Conservation (phyloP, 2,888 invertebrate species). For the Agrochola macilenta region DNA sequence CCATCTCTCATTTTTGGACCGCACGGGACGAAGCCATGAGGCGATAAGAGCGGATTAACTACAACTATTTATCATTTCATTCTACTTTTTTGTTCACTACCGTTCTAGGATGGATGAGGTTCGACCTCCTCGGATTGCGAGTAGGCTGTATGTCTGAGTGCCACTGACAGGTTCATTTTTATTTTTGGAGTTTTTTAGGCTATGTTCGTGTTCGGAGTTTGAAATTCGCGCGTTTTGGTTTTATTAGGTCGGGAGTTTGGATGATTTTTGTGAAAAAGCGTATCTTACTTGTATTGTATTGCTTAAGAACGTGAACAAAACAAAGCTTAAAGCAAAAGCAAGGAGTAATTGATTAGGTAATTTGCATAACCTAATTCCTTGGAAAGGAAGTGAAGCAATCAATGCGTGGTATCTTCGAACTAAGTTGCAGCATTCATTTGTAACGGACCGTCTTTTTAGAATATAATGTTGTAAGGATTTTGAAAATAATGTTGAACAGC, state of each 20-base stretch:
- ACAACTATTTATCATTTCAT: constrained; percentile 88
- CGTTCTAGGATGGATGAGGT: constrained; percentile 79
- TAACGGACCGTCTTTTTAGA: constrained; percentile 23
- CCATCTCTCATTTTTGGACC: constrained; percentile 90
- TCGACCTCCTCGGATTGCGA: constrained; percentile 78
- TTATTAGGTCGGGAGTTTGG: neutral
- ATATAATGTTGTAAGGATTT: constrained; percentile 23
- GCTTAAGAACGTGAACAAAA: constrained; percentile 16
- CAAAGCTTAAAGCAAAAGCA: constrained; percentile 22
- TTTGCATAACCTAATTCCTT: constrained; percentile 54
- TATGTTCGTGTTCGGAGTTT: constrained; percentile 35
- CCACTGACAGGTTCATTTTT: constrained; percentile 69
- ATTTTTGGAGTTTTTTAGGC: constrained; percentile 27
- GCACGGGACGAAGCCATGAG: constrained; percentile 85
- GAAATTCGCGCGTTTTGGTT: constrained; percentile 38
- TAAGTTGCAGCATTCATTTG: constrained; percentile 35
- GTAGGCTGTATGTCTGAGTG: constrained; percentile 65
- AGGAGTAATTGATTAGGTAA: constrained; percentile 46
- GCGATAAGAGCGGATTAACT: constrained; percentile 89
- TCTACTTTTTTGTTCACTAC: constrained; percentile 87
- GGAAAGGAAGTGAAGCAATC: constrained; percentile 57
- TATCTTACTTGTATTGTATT: constrained; percentile 19
- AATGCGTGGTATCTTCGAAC: constrained; percentile 54
- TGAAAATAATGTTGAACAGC: constrained; percentile 31
- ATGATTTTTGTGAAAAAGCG: neutral